Percentiles rank a stretch among this genome's conserved stretches.
phyloP scores from a whole-genome alignment of 2,113 vertebrate genomes.

The Oreocharis arfaki region DNA sequence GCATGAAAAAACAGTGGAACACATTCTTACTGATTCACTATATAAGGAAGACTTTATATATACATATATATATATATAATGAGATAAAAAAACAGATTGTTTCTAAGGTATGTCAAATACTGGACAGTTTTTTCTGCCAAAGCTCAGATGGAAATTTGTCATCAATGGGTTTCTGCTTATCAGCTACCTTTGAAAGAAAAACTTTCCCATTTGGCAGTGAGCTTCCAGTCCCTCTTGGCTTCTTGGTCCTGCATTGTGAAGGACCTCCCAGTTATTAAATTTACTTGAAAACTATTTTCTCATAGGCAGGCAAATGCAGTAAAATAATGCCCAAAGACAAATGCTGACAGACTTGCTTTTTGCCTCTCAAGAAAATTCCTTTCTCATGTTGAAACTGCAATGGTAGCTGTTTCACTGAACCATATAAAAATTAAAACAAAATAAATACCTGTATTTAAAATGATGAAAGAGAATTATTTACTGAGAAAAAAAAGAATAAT shows the following conservation, averaged over 20 bases:
- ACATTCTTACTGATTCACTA: neutral
- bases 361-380: neutral
- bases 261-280: neutral
- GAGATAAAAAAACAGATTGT: neutral
- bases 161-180: neutral
- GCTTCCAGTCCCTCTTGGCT: neutral
- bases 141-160: neutral
- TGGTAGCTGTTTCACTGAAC: neutral
- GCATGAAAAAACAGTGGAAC: neutral
- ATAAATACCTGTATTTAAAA: neutral
- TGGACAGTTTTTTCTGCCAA: neutral
- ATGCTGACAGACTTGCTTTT: neutral
- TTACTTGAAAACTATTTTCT: neutral
- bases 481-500: neutral
- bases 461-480: neutral
- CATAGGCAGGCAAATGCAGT: neutral
- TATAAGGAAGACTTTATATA: neutral
- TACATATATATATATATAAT: neutral
- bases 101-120: neutral
- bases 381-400: neutral
- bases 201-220: neutral
- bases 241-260: neutral
- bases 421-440: neutral
- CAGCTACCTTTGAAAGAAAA: neutral
- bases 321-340: neutral